Base-by-base conservation (phyloP, 2,113 vertebrate species). In the Platysteira castanea region DNA sequence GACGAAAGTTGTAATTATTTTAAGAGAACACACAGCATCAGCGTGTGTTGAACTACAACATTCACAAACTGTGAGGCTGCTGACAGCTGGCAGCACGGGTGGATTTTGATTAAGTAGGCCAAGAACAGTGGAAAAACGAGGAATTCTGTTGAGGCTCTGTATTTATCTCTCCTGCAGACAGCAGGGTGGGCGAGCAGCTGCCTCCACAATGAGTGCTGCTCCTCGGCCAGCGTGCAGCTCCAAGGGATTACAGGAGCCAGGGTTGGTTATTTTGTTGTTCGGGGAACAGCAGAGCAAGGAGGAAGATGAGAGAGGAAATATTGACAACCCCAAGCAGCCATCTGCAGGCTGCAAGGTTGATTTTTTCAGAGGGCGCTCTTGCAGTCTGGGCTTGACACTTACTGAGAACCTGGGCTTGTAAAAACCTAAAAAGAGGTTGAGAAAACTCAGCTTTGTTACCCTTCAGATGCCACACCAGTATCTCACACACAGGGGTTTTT, bases 101-200 rank as follows among this genome's bases (percentile, higher is more conserved):
- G 64, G 76, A 28, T 85, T 93, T 71, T 78, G 78, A 85, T 81
- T 68, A 89, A 94, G 63, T 39, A 93, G 69, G 68, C 73, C 76
- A 74, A 93, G 85, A 65, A 5, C 30, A 4, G 3, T 69, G 61
- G 39, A 50, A 50, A 91, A 64, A 91, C 0, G 11, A 84, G 76
- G 28, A 93, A 88, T 69, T 85, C 19, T 69, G 50, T 41, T 11
- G 37, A n/a, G 12, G 59, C 83, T 84, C 56, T 90, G 90, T 56
- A 11, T 92, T 87, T 53, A 11, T 90, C 24, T 69, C 22, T 82
- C 50, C 90, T 94, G 63, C 89, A 95, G 92, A 93, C 27, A 31
- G 82, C 49, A 46, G 95, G 75, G 90, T 90, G 84, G 88, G 77
- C 10, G 47, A 81, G 74, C 80, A 35, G 84, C 93, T 94, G 90